phyloP scores from a whole-genome alignment of 2,113 vertebrate genomes.

The Platysternon megacephalum region DNA sequence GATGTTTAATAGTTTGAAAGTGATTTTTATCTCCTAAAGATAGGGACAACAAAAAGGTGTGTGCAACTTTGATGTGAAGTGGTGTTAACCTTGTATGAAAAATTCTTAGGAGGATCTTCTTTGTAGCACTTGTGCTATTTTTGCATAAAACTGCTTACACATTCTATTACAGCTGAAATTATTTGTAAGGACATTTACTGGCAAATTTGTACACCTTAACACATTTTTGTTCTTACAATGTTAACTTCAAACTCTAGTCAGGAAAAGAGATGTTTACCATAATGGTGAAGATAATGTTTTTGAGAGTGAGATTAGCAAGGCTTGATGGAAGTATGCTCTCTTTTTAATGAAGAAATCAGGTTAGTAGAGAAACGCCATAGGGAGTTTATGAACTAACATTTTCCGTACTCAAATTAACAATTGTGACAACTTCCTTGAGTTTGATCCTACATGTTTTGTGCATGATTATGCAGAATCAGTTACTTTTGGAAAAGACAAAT shows the following conservation, averaged over 20 bases:
- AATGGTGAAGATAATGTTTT: neutral
- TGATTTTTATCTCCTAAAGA: neutral
- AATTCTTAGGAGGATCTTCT: neutral
- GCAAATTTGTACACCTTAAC: neutral
- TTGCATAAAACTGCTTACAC: neutral
- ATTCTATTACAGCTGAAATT: neutral
- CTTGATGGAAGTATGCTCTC: neutral
- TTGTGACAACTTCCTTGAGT: neutral
- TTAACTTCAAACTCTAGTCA: neutral
- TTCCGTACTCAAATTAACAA: neutral
- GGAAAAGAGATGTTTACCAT: neutral
- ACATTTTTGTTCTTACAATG: neutral
- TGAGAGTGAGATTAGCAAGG: neutral
- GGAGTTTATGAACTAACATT: neutral
- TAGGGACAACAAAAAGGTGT: neutral
- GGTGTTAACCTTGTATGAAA: neutral
- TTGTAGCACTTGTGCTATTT: neutral
- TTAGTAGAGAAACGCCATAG: neutral
- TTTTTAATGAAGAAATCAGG: neutral
- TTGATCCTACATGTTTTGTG: neutral
- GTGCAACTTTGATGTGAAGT: neutral
- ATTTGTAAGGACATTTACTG: neutral
- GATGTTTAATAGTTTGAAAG: neutral
- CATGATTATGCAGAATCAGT: neutral
- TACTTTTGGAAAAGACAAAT: neutral